Percentiles rank a stretch among this genome's conserved stretches.
Conservation (phyloP, 37 sponge, comb jelly and placozoan genomes). For the Mnemiopsis leidyi region DNA sequence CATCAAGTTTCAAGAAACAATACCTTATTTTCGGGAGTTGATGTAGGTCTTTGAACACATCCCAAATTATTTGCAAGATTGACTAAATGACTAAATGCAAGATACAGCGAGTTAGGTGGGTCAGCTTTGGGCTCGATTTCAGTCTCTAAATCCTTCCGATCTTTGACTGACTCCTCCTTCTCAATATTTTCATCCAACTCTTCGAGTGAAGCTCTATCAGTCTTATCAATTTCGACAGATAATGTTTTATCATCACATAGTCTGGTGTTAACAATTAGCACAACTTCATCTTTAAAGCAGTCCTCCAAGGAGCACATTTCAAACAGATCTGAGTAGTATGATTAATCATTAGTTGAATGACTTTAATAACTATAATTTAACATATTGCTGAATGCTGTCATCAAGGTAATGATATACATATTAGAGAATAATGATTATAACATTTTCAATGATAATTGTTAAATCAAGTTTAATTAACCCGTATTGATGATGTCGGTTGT, state of each 20-base stretch:
- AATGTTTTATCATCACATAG: not conserved
- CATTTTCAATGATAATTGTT: too few relatives aligned
- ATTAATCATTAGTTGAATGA: too few relatives aligned
- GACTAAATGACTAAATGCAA: not conserved
- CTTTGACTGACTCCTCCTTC: not conserved
- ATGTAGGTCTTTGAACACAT: not conserved
- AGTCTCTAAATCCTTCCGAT: not conserved
- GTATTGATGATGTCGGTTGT: not conserved
- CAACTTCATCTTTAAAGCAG: not conserved
- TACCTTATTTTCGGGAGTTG: slow-evolving; percentile 26
- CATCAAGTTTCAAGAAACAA: too few relatives aligned
- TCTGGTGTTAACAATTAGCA: not conserved
- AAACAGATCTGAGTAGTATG: slow-evolving; percentile 16
- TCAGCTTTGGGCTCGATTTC: not conserved
- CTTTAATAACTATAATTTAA: too few relatives aligned
- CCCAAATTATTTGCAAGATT: slow-evolving; percentile 19
- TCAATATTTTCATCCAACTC: not conserved
- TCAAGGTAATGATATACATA: too few relatives aligned
- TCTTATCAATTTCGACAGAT: not conserved
- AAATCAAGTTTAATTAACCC: not conserved
- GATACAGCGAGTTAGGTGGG: not conserved
- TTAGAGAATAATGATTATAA: too few relatives aligned
- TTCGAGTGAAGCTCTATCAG: too few relatives aligned
- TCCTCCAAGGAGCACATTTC: not conserved
- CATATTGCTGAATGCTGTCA: too few relatives aligned